Evolutionary conservation across 2,113 vertebrate species (phyloP), one percentile per base, ranked within the genome.

Genomic region (Cavia porcellus): DNA sequence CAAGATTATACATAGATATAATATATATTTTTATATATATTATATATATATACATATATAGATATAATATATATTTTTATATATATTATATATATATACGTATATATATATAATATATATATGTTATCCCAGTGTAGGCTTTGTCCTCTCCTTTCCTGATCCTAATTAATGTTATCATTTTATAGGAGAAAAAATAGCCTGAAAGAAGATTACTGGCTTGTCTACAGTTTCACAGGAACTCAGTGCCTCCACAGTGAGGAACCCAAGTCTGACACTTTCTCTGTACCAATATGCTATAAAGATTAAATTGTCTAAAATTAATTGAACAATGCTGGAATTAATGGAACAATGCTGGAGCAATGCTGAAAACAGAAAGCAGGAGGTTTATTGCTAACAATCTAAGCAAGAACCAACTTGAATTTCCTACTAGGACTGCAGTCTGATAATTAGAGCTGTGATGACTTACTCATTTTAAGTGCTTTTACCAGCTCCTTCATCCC

Each of bases 291-390:
- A 80, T 17, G 75, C 62, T 75, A 30, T 28, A 42, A 81, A 92
- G 83, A 70, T 61, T 84, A 88, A 61, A 86, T 13, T 85, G 59
- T 35, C 84, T 87, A 83, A 93, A 91, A 61, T 30, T 22, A 62
- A 50, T 0, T 45, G n/a, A 92, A 81, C 11, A 47, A 38, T 38
- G 38, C 38, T 38, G 38, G 38, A 38, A 38, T 38, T 38, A 38
- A 38, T 38, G 38, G 38, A 38, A 38, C 38, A 38, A 38, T 38
- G 38, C 38, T 38, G 17, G 45, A 82, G 17, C 42, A 35, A 96
- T 47, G 42, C 45, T 64, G 47, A 85, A 90, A 70, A 79, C 45
- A 70, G 47, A 77, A 90, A 77, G 57, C 5, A 32, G 17, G 82
- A 74, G 12, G 5, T 79, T 89, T 83, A 83, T 0, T 28, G 35